phyloP scores from a whole-genome alignment of 2,888 invertebrate species.

The Abscondita cerata region DNA sequence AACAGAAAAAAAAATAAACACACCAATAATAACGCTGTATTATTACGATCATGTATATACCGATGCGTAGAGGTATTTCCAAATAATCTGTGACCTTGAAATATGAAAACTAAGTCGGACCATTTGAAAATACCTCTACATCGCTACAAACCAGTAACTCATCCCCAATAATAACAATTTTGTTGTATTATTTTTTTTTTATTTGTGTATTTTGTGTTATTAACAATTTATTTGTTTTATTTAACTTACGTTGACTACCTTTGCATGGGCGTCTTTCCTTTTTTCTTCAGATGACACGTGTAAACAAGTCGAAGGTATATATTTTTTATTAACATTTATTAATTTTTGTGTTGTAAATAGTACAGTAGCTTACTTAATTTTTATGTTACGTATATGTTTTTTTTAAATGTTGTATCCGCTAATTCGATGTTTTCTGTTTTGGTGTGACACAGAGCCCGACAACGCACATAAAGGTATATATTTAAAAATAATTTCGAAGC shows the following conservation, averaged over 20 bases:
- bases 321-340: constrained; percentile 40
- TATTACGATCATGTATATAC: too few relatives aligned
- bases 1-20: too few relatives aligned
- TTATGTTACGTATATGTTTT: constrained; percentile 37
- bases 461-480: constrained; percentile 57
- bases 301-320: constrained; percentile 50
- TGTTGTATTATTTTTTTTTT: not conserved
- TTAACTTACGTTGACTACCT: constrained; percentile 45
- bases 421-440: constrained; percentile 43
- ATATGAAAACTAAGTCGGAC: too few relatives aligned
- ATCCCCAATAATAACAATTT: too few relatives aligned
- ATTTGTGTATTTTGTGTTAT: constrained; percentile 30
- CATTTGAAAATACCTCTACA: too few relatives aligned
- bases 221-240: constrained; percentile 39
- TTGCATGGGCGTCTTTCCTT: constrained; percentile 48
- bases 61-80: too few relatives aligned
- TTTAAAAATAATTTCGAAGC: constrained; percentile 41
- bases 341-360: constrained; percentile 6
- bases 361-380: constrained; percentile 37
- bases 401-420: constrained; percentile 39
- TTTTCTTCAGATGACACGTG: constrained; percentile 52
- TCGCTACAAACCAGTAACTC: too few relatives aligned
- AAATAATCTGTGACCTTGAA: too few relatives aligned
- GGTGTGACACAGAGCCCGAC: constrained; percentile 54
- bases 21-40: too few relatives aligned